Conservation (phyloP, 2,888 invertebrate genomes). For the Drosophila multiciliata region DNA sequence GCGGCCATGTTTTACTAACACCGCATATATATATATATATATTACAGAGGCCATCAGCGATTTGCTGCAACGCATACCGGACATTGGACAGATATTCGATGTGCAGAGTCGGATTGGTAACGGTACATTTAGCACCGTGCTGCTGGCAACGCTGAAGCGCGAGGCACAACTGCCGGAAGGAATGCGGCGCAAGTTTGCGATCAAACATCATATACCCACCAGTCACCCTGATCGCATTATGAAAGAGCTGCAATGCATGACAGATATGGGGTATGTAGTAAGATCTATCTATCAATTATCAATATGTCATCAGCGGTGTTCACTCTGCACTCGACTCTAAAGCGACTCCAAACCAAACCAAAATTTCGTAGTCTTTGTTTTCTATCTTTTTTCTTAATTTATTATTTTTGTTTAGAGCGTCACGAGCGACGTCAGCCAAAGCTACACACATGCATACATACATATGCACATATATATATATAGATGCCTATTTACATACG, state of each 20-base stretch:
- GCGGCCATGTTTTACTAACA: constrained; percentile 14
- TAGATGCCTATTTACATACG: constrained; percentile 55
- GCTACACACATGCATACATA: constrained; percentile 15
- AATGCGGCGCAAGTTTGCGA: constrained; percentile 89
- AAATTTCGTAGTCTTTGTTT: not conserved
- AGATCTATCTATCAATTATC: constrained; percentile 1
- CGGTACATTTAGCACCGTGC: constrained; percentile 95
- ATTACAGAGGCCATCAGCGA: constrained; percentile 83
- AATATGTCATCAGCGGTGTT: not conserved
- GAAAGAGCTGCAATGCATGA: constrained; percentile 92
- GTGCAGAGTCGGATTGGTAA: constrained; percentile 91
- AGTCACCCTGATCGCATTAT: constrained; percentile 93
- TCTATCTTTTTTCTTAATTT: not conserved
- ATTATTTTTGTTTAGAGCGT: constrained; percentile 45
- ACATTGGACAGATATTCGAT: constrained; percentile 88
- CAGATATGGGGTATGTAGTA: constrained; percentile 89
- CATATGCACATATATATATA: not conserved
- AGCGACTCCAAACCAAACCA: constrained; percentile 1
- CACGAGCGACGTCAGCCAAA: constrained; percentile 70
- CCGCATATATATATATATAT: not conserved
- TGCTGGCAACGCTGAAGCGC: constrained; percentile 88
- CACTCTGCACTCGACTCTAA: not conserved
- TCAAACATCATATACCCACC: constrained; percentile 95
- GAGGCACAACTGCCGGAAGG: constrained; percentile 84
- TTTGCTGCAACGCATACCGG: constrained; percentile 86